These are phyloP conservation scores for Zaprionus davidi DNA, from an alignment of 1,140 invertebrate species.

Conservation along the genomic window DNA sequence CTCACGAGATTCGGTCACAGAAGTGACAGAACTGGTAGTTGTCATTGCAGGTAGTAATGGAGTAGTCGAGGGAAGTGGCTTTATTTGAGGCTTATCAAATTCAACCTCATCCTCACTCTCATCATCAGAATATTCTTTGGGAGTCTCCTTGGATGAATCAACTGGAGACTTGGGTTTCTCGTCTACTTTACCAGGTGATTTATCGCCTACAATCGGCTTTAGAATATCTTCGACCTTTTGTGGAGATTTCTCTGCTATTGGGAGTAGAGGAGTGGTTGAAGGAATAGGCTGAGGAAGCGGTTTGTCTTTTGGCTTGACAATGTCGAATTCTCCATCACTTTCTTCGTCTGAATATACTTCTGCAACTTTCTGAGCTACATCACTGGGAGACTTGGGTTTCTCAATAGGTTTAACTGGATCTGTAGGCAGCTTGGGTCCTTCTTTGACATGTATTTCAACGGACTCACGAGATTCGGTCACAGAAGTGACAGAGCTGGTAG, in stretches of 20 bases:
- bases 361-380: neutral
- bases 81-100: slow-evolving; percentile 3
- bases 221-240: neutral
- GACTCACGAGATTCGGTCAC: neutral
- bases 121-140: neutral
- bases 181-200: slow-evolving; percentile 1
- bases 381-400: slow-evolving; percentile 16
- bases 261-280: neutral
- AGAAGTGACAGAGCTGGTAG: neutral
- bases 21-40: neutral
- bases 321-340: slow-evolving; percentile 17
- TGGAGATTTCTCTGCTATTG: neutral
- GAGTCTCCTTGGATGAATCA: neutral
- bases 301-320: neutral
- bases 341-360: slow-evolving; percentile 26
- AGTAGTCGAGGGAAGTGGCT: neutral
- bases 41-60: neutral
- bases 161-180: slow-evolving; percentile 6
- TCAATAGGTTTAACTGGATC: neutral
- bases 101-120: slow-evolving; percentile 3
- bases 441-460: slow-evolving; percentile 4
- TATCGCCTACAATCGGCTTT: neutral
- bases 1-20: neutral
- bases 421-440: neutral
- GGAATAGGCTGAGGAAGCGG: neutral